Percentiles rank a stretch among this genome's conserved stretches.
Evolutionary conservation across 1,140 invertebrate species (phyloP).

Genomic region (Arctopsyche grandis): DNA sequence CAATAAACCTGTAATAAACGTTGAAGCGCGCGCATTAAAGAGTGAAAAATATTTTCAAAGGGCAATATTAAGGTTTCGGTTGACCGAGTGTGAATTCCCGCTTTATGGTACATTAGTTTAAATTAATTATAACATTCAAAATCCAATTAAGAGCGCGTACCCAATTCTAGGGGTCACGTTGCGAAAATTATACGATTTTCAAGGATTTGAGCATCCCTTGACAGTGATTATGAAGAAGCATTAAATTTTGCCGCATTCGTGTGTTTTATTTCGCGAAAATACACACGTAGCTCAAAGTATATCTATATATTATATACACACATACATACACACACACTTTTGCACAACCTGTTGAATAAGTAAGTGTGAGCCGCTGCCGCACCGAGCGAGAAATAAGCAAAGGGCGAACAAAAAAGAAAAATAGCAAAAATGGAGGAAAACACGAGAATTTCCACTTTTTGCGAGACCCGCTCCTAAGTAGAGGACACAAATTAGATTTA

Average conservation of each 20-base stretch:
- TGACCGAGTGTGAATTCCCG: too few species aligned
- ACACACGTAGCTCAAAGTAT: neutral
- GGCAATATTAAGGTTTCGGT: too few species aligned
- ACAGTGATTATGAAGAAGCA: neutral
- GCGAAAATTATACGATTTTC: neutral
- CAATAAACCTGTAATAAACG: too few species aligned
- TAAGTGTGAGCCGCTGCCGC: constrained; percentile 8
- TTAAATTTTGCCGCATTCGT: constrained; percentile 3
- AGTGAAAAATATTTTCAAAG: too few species aligned
- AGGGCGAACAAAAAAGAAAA: neutral
- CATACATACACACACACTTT: neutral
- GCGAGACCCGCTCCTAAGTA: neutral
- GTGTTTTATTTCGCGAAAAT: neutral
- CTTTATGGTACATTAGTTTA: neutral
- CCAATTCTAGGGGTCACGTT: neutral
- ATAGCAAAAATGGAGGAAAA: neutral
- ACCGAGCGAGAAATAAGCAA: constrained; percentile 11
- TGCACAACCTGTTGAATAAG: constrained; percentile 23
- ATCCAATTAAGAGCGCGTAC: neutral
- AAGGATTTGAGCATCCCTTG: neutral
- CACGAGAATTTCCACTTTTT: constrained; percentile 15
- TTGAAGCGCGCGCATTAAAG: too few species aligned
- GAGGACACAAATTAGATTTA: constrained; percentile 25
- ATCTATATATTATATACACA: neutral
- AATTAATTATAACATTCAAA: neutral